A percentile compares a stretch with the other conserved stretches of the same genome.
Conservation (phyloP, 2,888 invertebrate genomes). For the Dryadula phaetusa region DNA sequence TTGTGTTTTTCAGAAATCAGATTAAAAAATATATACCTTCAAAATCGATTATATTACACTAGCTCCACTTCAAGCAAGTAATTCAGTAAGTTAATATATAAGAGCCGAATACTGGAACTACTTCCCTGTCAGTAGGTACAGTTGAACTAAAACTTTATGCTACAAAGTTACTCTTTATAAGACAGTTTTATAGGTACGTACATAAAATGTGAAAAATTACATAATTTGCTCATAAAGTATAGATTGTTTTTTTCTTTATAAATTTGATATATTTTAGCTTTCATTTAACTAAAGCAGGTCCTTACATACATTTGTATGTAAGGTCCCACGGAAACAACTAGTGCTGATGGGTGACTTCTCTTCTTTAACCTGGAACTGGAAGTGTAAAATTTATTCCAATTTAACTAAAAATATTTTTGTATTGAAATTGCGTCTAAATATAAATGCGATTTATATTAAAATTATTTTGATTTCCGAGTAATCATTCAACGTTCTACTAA, state of each 20-base stretch:
- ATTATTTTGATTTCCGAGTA: too few relatives aligned
- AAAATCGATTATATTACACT: background rate
- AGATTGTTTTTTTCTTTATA: background rate
- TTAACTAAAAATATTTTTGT: too few relatives aligned
- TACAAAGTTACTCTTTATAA: background rate
- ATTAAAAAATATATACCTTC: background rate
- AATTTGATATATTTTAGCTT: background rate
- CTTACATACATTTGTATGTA: too few relatives aligned
- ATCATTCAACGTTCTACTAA: too few relatives aligned
- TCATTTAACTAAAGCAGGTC: too few relatives aligned
- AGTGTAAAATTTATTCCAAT: too few relatives aligned
- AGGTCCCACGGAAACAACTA: too few relatives aligned
- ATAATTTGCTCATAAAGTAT: background rate
- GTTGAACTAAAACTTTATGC: slow-evolving; percentile 11
- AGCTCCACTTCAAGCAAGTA: background rate
- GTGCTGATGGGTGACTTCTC: too few relatives aligned
- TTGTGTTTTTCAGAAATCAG: too few relatives aligned
- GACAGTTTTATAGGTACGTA: background rate
- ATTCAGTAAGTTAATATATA: slow-evolving; percentile 6
- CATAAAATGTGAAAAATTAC: slow-evolving; percentile 3
- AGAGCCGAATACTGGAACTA: background rate
- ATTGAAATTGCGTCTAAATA: too few relatives aligned
- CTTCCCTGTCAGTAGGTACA: slow-evolving; percentile 1
- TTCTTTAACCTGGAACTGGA: too few relatives aligned
- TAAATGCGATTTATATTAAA: too few relatives aligned